phyloP scores from a whole-genome alignment of 2,797 vertebrate species.

The Botia almorhae region DNA sequence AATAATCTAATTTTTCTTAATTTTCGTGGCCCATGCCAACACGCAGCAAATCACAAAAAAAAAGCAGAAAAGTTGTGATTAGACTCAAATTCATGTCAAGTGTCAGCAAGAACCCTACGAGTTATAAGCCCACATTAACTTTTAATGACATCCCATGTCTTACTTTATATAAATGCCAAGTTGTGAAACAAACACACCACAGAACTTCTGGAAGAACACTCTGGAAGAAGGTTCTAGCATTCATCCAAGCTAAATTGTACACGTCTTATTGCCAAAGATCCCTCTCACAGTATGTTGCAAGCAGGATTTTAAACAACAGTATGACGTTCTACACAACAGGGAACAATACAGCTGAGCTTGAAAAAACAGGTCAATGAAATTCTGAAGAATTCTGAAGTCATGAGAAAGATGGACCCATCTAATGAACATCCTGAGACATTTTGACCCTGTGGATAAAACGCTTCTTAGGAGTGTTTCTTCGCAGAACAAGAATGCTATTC shows the following conservation, averaged over 20 bases:
- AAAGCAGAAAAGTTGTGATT: neutral
- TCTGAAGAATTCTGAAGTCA: neutral
- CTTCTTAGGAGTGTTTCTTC: neutral
- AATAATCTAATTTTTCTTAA: too few relatives aligned
- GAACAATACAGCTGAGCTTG: neutral
- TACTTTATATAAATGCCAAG: neutral
- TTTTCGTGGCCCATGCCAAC: neutral
- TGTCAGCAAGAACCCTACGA: neutral
- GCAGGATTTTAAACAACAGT: neutral
- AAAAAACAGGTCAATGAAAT: neutral
- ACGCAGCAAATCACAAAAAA: neutral
- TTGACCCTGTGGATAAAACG: neutral
- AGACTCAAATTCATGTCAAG: neutral
- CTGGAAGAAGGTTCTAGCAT: conserved; percentile 6
- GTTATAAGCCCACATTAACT: neutral
- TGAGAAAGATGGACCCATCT: neutral
- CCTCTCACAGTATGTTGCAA: neutral
- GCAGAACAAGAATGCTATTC: conserved; percentile 9
- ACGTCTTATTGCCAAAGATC: conserved; percentile 17
- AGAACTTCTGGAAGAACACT: neutral
- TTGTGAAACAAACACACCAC: neutral
- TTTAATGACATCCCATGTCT: too few relatives aligned
- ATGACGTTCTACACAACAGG: neutral
- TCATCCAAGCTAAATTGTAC: conserved; percentile 2
- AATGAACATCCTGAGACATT: neutral